Evolutionary conservation across 2,888 invertebrate species (phyloP).

Genomic region (Cataglyphis rosenhaueri): DNA sequence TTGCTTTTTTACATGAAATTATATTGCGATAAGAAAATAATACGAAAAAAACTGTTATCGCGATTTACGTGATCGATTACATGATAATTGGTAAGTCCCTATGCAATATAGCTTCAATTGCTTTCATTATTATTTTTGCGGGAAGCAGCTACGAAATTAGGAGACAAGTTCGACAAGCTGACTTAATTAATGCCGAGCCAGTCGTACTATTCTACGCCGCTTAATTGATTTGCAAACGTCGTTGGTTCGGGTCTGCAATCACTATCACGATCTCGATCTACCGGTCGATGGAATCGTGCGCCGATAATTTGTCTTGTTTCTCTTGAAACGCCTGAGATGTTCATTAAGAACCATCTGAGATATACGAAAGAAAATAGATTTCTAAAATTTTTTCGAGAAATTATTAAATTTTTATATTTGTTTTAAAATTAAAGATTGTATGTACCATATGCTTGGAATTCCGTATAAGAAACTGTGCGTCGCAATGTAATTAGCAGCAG

Average conservation of each 20-base stretch:
- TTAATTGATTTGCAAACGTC: slow-evolving; percentile 79
- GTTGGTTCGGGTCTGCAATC: slow-evolving; percentile 58
- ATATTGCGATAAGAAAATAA: neutral
- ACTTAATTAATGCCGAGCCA: slow-evolving; percentile 73
- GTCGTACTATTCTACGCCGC: slow-evolving; percentile 61
- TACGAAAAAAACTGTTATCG: slow-evolving; percentile 15
- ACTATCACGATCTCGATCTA: slow-evolving; percentile 75
- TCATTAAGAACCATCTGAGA: slow-evolving; percentile 39
- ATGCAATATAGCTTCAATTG: slow-evolving; percentile 44
- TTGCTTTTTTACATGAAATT: neutral
- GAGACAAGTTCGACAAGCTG: slow-evolving; percentile 72
- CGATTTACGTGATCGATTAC: slow-evolving; percentile 34
- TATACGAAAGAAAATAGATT: neutral
- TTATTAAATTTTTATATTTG: neutral
- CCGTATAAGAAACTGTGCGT: neutral
- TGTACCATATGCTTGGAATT: neutral
- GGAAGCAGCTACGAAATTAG: slow-evolving; percentile 73
- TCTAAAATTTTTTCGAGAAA: neutral
- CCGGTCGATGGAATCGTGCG: slow-evolving; percentile 69
- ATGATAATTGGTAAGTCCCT: slow-evolving; percentile 18
- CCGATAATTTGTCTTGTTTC: slow-evolving; percentile 75
- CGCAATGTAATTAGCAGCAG: neutral
- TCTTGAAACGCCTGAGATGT: slow-evolving; percentile 58
- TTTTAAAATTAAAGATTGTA: neutral
- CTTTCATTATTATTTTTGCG: slow-evolving; percentile 67